Evolutionary conservation across 2,113 vertebrate genomes (phyloP).

Genomic region (Cyanocitta stelleri): DNA sequence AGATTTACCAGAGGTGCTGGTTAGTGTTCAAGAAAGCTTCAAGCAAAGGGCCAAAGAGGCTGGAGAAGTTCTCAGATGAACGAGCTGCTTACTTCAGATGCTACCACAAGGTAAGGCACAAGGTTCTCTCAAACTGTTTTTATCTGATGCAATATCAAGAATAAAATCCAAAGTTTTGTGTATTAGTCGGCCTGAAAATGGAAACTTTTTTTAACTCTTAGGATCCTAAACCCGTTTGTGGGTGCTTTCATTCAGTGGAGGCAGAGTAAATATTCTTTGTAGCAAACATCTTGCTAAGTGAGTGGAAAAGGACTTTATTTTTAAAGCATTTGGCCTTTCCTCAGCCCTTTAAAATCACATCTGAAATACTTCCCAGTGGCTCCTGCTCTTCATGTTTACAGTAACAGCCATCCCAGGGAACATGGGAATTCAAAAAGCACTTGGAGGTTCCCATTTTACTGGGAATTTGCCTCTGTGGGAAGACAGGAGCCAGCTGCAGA

Average conservation of each 20-base stretch:
- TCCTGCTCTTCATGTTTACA: background rate
- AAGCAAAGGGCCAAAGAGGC: constrained; percentile 82
- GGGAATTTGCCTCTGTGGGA: background rate
- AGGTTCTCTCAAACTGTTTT: rapidly evolving
- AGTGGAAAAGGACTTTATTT: background rate
- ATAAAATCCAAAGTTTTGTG: background rate
- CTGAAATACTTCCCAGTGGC: background rate
- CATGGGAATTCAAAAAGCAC: background rate
- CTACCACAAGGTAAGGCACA: constrained; percentile 79
- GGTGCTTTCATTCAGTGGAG: background rate
- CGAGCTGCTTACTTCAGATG: constrained; percentile 81
- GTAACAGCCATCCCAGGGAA: background rate
- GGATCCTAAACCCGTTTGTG: background rate
- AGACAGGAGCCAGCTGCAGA: background rate
- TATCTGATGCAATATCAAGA: background rate
- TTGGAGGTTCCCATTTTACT: background rate
- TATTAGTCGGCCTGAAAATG: background rate
- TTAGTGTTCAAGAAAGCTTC: constrained; percentile 84
- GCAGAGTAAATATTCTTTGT: background rate
- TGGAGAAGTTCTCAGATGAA: constrained; percentile 85
- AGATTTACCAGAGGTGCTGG: constrained; percentile 87
- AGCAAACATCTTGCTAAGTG: background rate
- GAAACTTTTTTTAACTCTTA: background rate
- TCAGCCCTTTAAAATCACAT: background rate
- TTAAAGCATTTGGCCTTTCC: background rate